These are phyloP conservation scores for Clarias laeviceps DNA, from an alignment of 2,797 vertebrate species.

Conservation along the genomic window DNA sequence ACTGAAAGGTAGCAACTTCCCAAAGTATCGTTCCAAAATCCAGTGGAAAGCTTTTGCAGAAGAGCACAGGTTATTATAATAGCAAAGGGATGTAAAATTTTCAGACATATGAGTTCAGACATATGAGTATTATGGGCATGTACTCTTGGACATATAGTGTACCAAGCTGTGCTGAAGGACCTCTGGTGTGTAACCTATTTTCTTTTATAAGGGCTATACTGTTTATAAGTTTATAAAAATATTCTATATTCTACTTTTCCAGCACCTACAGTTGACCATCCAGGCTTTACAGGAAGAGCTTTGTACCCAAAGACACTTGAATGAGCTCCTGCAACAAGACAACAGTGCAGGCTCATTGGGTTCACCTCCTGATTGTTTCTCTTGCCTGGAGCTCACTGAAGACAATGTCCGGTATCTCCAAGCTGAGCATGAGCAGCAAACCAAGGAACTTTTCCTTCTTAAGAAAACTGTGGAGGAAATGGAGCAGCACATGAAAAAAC, in stretches of 20 bases:
- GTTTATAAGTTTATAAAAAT: neutral
- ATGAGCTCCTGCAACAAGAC: conserved; percentile 76
- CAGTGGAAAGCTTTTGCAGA: neutral
- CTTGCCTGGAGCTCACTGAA: conserved; percentile 84
- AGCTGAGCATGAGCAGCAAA: conserved; percentile 90
- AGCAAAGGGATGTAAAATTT: neutral
- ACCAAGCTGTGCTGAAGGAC: neutral
- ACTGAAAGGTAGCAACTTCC: neutral
- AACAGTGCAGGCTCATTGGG: conserved; percentile 4
- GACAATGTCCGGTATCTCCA: conserved; percentile 90
- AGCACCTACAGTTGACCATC: conserved; percentile 91
- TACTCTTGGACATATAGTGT: neutral
- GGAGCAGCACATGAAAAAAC: conserved; percentile 91
- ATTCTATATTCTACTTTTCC: conserved; percentile 46
- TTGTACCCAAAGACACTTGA: conserved; percentile 90
- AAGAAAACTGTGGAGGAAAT: conserved; percentile 94
- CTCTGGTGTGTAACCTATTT: neutral
- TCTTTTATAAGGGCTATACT: neutral
- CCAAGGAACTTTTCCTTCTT: conserved; percentile 89
- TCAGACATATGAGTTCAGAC: neutral
- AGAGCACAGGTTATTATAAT: neutral
- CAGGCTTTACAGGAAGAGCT: conserved; percentile 77
- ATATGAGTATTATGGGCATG: neutral
- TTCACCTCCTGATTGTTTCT: conserved; percentile 61
- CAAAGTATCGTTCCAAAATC: neutral